Percentiles rank a stretch among this genome's conserved stretches.
Evolutionary conservation across 2,888 invertebrate species (phyloP).

Genomic region (Caenorhabditis imperialis): DNA sequence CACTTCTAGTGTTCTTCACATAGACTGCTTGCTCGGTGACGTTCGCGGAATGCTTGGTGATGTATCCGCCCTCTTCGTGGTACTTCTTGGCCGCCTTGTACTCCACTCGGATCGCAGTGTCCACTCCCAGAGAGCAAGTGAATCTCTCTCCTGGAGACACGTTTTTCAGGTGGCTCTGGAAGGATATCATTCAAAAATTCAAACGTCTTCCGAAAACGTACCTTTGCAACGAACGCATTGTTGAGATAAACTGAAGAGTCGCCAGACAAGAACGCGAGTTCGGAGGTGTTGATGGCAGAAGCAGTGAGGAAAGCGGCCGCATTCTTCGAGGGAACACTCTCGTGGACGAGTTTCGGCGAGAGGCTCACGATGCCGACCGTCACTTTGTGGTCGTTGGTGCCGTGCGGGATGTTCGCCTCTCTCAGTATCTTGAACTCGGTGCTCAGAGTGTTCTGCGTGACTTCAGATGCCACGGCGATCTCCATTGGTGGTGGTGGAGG

Average conservation of each 20-base stretch:
- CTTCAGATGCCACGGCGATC: constrained; percentile 43
- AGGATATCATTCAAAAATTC: background rate
- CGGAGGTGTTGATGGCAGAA: constrained; percentile 64
- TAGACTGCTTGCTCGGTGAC: constrained; percentile 66
- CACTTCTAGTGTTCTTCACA: constrained; percentile 65
- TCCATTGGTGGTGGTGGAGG: constrained; percentile 13
- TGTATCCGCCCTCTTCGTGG: constrained; percentile 73
- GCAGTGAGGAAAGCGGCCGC: constrained; percentile 70
- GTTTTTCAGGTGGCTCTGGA: constrained; percentile 71
- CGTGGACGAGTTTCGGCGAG: constrained; percentile 77
- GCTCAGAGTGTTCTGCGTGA: constrained; percentile 72
- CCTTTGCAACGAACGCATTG: constrained; percentile 69
- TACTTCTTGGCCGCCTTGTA: constrained; percentile 79
- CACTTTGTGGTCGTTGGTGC: constrained; percentile 77
- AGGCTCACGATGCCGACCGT: constrained; percentile 78
- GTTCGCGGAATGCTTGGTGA: constrained; percentile 59
- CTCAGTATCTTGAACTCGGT: constrained; percentile 78
- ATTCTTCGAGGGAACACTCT: constrained; percentile 77
- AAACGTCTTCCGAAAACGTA: constrained; percentile 9
- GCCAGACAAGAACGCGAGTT: constrained; percentile 67
- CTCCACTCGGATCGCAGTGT: constrained; percentile 78
- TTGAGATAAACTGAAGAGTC: constrained; percentile 70
- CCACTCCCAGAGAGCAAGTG: constrained; percentile 79
- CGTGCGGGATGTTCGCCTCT: constrained; percentile 77
- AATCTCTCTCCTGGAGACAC: constrained; percentile 78